Evolutionary conservation across 35 echinoderm and acorn worm genomes (phyloP).

Genomic region (Apostichopus californicus): DNA sequence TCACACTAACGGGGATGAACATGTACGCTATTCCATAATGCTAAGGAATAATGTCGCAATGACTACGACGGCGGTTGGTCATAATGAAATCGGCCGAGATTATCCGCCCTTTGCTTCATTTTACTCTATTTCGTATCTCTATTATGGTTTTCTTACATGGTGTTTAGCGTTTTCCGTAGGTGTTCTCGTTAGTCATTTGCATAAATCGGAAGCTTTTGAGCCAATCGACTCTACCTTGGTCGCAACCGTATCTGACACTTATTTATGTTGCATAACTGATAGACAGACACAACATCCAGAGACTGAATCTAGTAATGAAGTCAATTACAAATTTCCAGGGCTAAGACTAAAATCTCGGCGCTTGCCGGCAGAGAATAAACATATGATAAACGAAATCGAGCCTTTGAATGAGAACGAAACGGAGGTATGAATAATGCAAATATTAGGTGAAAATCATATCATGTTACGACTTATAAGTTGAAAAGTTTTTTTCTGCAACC

Average conservation of each 20-base stretch:
- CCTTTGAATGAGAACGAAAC: not conserved
- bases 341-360: not conserved
- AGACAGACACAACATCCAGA: not conserved
- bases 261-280: constrained; percentile 25
- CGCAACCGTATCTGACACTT: constrained; percentile 15
- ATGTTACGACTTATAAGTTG: too few species aligned
- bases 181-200: constrained; percentile 19
- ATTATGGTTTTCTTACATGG: constrained; percentile 58
- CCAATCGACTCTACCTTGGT: not conserved
- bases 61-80: not conserved
- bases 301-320: too few species aligned
- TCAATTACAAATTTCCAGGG: not conserved
- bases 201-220: not conserved
- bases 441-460: too few species aligned
- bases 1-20: not conserved
- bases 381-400: not conserved
- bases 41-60: not conserved
- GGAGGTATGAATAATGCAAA: not conserved
- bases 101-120: constrained; percentile 39
- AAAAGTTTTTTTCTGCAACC: too few species aligned
- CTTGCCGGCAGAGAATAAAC: not conserved
- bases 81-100: not conserved
- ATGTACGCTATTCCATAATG: not conserved
- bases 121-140: constrained; percentile 50
- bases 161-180: constrained; percentile 10